These are phyloP conservation scores for Alosa sapidissima DNA, from an alignment of 2,797 vertebrate genomes.

Conservation along the genomic window DNA sequence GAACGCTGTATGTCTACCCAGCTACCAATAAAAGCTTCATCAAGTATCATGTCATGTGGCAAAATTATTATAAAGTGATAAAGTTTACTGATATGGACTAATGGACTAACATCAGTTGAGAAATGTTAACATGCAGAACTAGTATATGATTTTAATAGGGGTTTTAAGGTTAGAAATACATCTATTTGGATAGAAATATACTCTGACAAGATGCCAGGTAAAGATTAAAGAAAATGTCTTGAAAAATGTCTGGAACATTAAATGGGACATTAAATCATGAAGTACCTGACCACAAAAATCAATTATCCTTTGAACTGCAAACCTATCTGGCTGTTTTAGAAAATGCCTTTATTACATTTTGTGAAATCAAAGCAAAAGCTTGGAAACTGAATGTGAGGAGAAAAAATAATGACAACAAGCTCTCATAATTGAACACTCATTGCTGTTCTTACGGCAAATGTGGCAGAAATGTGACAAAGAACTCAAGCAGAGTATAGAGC, in stretches of 20 bases:
- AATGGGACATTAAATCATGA: not conserved
- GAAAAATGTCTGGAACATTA: not conserved
- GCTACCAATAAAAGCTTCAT: not conserved
- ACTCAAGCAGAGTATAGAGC: not conserved
- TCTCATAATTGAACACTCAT: not conserved
- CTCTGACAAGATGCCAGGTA: not conserved
- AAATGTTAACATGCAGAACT: not conserved
- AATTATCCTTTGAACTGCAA: constrained; percentile 20
- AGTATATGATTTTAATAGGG: not conserved
- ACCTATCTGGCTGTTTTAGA: not conserved
- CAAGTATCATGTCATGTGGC: not conserved
- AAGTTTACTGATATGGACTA: not conserved
- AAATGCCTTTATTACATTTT: not conserved
- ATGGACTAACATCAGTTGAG: not conserved
- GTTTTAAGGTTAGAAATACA: not conserved
- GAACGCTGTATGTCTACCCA: no score
- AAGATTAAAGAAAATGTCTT: constrained; percentile 4
- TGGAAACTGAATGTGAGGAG: not conserved
- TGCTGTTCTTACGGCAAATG: not conserved
- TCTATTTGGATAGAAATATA: not conserved
- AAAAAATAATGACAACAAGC: not conserved
- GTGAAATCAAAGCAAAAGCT: not conserved
- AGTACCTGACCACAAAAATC: constrained; percentile 20
- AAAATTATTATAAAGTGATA: no score
- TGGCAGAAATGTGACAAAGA: not conserved